These are phyloP conservation scores for Proterorhinus semilunaris DNA, from an alignment of 2,113 vertebrate species.

Conservation along the genomic window DNA sequence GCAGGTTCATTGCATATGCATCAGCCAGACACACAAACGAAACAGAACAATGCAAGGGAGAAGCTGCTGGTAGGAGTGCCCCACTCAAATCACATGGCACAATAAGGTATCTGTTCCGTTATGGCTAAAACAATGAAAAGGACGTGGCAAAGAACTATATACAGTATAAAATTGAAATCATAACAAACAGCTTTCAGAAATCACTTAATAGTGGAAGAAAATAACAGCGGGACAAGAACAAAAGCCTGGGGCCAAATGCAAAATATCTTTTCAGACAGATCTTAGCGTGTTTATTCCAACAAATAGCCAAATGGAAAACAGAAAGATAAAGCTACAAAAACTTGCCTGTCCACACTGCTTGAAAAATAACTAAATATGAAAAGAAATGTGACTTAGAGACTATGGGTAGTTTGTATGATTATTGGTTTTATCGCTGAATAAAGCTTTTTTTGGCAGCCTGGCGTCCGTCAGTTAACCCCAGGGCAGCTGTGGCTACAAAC, in stretches of 20 bases:
- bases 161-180: neutral
- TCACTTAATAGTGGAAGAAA: neutral
- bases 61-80: constrained; percentile 9
- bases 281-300: neutral
- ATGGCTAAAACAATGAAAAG: neutral
- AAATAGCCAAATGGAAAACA: neutral
- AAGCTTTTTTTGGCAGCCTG: too few species aligned
- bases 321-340: neutral
- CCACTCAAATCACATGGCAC: too few species aligned
- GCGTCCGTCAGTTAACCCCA: too few species aligned
- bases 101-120: neutral
- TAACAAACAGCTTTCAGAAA: neutral
- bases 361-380: neutral
- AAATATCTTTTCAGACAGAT: neutral
- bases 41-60: constrained; percentile 10
- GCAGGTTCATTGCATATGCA: constrained; percentile 21
- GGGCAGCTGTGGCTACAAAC: too few species aligned
- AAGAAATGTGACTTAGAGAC: neutral
- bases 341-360: neutral
- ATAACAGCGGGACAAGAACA: neutral
- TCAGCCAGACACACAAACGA: constrained; percentile 26
- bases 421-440: too few species aligned
- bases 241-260: neutral
- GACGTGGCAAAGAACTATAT: neutral
- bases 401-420: too few species aligned